These are phyloP conservation scores for Phoxinus dragarum DNA, from an alignment of 2,797 vertebrate species.

Conservation along the genomic window DNA sequence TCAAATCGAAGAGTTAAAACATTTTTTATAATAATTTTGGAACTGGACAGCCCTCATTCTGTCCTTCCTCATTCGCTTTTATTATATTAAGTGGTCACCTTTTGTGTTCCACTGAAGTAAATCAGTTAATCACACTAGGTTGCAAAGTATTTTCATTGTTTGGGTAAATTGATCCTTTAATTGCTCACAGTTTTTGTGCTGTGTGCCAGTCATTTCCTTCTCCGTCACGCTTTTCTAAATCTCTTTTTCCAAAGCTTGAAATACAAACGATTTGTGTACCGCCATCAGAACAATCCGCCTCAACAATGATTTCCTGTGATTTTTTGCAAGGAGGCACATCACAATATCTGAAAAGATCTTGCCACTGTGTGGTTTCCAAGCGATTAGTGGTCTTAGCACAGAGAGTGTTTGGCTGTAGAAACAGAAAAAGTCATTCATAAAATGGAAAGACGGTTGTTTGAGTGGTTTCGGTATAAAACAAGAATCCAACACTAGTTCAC, in stretches of 20 bases:
- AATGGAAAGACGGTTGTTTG: neutral
- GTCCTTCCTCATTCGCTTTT: neutral
- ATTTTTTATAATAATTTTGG: neutral
- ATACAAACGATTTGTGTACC: constrained; percentile 23
- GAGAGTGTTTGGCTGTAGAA: constrained; percentile 7
- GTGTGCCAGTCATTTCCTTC: constrained; percentile 21
- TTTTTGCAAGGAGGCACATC: constrained; percentile 24
- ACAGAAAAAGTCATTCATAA: neutral
- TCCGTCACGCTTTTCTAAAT: constrained; percentile 23
- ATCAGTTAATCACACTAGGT: neutral
- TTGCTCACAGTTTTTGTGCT: constrained; percentile 9
- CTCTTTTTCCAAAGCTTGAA: constrained; percentile 25
- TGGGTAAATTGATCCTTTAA: neutral
- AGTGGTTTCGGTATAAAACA: neutral
- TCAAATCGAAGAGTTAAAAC: neutral
- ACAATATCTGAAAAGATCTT: constrained; percentile 12
- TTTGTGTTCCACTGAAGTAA: constrained; percentile 3
- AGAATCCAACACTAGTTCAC: constrained; percentile 1
- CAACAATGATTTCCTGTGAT: constrained; percentile 26
- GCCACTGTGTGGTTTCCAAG: neutral
- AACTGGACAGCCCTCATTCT: neutral
- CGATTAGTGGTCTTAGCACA: neutral
- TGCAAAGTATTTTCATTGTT: constrained; percentile 22
- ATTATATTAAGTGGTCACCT: neutral
- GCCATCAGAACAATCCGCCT: neutral